These are phyloP conservation scores for Drosophila austrosaltans DNA, from an alignment of 2,888 invertebrate species.

Conservation along the genomic window DNA sequence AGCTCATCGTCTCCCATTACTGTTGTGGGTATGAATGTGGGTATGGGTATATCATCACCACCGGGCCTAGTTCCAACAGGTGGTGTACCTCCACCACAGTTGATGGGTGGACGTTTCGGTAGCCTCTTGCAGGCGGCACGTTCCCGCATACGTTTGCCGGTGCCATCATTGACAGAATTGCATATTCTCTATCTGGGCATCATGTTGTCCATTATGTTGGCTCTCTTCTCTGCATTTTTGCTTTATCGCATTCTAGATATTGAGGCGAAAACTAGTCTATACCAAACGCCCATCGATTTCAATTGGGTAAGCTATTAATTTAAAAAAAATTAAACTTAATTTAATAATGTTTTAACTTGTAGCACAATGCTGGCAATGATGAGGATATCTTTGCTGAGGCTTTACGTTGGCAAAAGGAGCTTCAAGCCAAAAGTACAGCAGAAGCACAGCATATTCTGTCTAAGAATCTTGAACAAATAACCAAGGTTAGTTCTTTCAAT, in stretches of 20 bases:
- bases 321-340: too few relatives aligned
- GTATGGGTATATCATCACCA: too few relatives aligned
- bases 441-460: constrained; percentile 90
- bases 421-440: constrained; percentile 89
- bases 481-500: constrained; percentile 86
- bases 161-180: constrained; percentile 78
- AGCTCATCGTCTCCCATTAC: constrained; percentile 61
- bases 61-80: neutral
- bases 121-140: constrained; percentile 47
- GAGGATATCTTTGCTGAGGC: constrained; percentile 87
- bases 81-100: neutral
- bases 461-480: constrained; percentile 91
- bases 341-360: neutral
- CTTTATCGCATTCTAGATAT: constrained; percentile 82
- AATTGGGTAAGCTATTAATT: constrained; percentile 79
- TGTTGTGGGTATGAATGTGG: constrained; percentile 45
- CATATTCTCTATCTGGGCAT: constrained; percentile 82
- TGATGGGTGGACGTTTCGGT: constrained; percentile 31
- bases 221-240: constrained; percentile 82
- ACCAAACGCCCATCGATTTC: constrained; percentile 82
- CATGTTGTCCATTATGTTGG: constrained; percentile 79
- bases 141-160: constrained; percentile 66
- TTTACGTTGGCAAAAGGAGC: constrained; percentile 88
- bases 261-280: constrained; percentile 81
- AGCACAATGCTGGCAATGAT: constrained; percentile 84